These are phyloP conservation scores for Dolichoris vasculosae DNA, from an alignment of 1,140 invertebrate species.

Conservation along the genomic window DNA sequence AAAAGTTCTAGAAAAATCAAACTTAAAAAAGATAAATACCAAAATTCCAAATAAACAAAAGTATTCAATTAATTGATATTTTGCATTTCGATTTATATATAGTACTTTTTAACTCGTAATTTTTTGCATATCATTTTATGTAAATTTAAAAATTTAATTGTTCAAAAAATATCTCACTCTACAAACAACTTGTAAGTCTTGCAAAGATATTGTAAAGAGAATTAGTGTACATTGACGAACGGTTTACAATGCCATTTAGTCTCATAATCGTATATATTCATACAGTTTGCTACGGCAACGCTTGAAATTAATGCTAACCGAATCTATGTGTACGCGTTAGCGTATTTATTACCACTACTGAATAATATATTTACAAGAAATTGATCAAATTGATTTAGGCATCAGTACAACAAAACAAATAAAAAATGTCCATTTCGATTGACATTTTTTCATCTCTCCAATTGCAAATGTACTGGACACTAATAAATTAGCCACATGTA, in stretches of 20 bases:
- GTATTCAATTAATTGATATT: not conserved
- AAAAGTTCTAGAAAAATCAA: not conserved
- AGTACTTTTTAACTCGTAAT: slow-evolving; percentile 10
- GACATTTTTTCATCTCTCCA: not conserved
- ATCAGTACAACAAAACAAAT: slow-evolving; percentile 29
- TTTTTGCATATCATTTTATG: not conserved
- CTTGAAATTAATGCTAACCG: slow-evolving; percentile 6
- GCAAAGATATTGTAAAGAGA: slow-evolving; percentile 12
- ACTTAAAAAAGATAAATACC: not conserved
- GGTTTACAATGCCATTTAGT: slow-evolving; percentile 58
- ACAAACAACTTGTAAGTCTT: slow-evolving; percentile 20
- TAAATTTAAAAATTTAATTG: slow-evolving; percentile 5
- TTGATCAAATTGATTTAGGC: slow-evolving; percentile 28
- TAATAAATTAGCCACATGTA: slow-evolving; percentile 14
- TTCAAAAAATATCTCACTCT: slow-evolving; percentile 28
- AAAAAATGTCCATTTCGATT: not conserved
- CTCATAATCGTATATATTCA: slow-evolving; percentile 53
- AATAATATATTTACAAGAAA: slow-evolving; percentile 52
- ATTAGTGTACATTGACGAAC: slow-evolving; percentile 46
- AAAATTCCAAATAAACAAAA: slow-evolving; percentile 2
- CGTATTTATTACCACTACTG: slow-evolving; percentile 39
- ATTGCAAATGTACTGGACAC: slow-evolving; percentile 38
- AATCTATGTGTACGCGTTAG: slow-evolving; percentile 13
- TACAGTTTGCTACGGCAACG: slow-evolving; percentile 27
- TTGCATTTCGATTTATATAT: not conserved